phyloP scores from a whole-genome alignment of 1,140 invertebrate genomes.

The Bradynema listronoti region DNA sequence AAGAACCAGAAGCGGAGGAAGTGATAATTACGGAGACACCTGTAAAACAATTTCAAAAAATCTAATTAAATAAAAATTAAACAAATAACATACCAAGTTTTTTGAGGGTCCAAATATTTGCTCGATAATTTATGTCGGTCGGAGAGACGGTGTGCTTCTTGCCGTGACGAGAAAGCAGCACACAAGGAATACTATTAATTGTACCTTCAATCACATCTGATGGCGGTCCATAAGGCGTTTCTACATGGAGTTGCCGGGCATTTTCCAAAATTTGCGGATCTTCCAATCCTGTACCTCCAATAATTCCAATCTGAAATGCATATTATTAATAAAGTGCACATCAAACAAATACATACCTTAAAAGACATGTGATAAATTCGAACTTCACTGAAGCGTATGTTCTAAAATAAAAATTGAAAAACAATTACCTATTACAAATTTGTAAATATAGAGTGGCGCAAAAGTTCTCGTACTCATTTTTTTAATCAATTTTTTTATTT shows the following conservation, averaged over 20 bases:
- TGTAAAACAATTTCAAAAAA: slow-evolving; percentile 16
- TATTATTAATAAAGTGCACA: too few relatives aligned
- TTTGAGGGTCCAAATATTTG: slow-evolving; percentile 89
- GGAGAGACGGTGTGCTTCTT: slow-evolving; percentile 74
- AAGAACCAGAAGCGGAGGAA: slow-evolving; percentile 82
- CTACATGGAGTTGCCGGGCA: slow-evolving; percentile 52
- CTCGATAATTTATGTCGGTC: slow-evolving; percentile 82
- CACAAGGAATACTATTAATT: slow-evolving; percentile 59
- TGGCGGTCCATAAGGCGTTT: slow-evolving; percentile 59
- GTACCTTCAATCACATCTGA: slow-evolving; percentile 60
- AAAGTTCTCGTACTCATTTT: too few relatives aligned
- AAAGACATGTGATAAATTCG: too few relatives aligned
- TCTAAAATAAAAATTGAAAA: too few relatives aligned
- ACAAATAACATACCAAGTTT: slow-evolving; percentile 53
- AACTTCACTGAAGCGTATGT: too few relatives aligned
- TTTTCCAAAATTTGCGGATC: slow-evolving; percentile 59
- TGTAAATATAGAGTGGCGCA: too few relatives aligned
- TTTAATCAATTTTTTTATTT: too few relatives aligned
- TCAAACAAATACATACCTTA: too few relatives aligned
- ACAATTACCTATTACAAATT: too few relatives aligned
- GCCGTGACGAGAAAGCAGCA: slow-evolving; percentile 70
- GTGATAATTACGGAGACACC: slow-evolving; percentile 79
- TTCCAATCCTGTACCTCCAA: slow-evolving; percentile 61
- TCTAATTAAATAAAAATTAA: slow-evolving; percentile 3
- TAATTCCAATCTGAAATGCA: slow-evolving; percentile 61